Evolutionary conservation across 1,140 invertebrate genomes (phyloP).

Genomic region (Pseudomyrmex sp.): DNA sequence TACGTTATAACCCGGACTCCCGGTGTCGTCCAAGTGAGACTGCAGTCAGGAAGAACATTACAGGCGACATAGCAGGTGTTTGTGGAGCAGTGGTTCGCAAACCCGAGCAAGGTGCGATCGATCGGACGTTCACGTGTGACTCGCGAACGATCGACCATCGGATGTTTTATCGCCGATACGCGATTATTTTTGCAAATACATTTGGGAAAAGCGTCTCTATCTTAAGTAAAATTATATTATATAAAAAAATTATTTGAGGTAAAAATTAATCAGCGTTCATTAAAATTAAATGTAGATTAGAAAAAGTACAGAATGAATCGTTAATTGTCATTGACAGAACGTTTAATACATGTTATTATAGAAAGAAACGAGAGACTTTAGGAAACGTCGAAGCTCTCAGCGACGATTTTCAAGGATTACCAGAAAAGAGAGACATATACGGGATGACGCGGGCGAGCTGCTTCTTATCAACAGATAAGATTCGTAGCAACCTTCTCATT

Average conservation of each 20-base stretch:
- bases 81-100: conserved; percentile 50
- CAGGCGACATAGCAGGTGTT: conserved; percentile 62
- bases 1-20: conserved; percentile 56
- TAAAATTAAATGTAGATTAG: conserved; percentile 13
- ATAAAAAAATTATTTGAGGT: neutral
- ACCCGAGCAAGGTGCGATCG: neutral
- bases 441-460: conserved; percentile 42
- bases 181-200: neutral
- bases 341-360: conserved; percentile 50
- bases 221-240: neutral
- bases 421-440: conserved; percentile 49
- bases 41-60: conserved; percentile 50
- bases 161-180: neutral
- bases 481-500: conserved; percentile 38
- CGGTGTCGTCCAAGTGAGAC: conserved; percentile 56
- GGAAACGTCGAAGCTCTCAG: conserved; percentile 11
- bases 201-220: neutral
- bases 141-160: neutral
- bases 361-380: conserved; percentile 33
- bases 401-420: conserved; percentile 47
- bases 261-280: neutral
- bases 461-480: conserved; percentile 54
- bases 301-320: neutral
- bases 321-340: conserved; percentile 19
- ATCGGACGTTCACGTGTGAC: neutral